Evolutionary conservation across 2,888 invertebrate species (phyloP), one percentile per base, ranked within the genome.

Genomic region (Macaria liturata): DNA sequence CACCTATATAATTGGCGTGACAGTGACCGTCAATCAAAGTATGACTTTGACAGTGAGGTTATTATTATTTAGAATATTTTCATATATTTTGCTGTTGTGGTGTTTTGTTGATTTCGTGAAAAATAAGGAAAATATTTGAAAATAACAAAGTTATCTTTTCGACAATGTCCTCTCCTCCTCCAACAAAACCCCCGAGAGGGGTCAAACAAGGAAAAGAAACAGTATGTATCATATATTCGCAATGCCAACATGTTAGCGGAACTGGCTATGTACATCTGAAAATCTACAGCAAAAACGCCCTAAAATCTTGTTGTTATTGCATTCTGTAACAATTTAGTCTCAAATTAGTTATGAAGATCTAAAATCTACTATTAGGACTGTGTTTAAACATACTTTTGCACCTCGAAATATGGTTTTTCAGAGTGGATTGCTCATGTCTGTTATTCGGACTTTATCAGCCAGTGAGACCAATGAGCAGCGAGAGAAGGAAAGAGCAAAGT

Each of bases 391-490:
- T 7, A 37, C 0, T 37, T 6, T 37, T 37, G 1, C 4, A 37
- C 34, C 5, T 6, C 1, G 4, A 37, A 37, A 37, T 7, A 37
- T 37, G 34, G 34, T 46, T 8, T 46, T 60, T 32, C 84, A 97
- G 97, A 96, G 96, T 81, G 96, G 97, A 57, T 93, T 97, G 57
- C 92, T 99, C 69, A 98, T 99, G 95, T 97, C 98, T 58, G 98
- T 99, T 48, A 98, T 99, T 68, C 95, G 98, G 67, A 98, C 98
- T 0, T 88, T 99, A 59, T 98, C 98, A 32, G 96, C 98, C 6
- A 98, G 98, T 90, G 98, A 97, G 83, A 98, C 97, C 4, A 97
- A 97, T 80, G 98, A 98, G 79, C 97, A 99, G 79, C 90, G 97
- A 51, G 97, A 98, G 78, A 95, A 97, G 74, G 98, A 98, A 86